Percentiles rank a stretch among this genome's conserved stretches.
These are phyloP conservation scores for Sandelia bainsii DNA, from an alignment of 2,797 vertebrate genomes.

Conservation along the genomic window DNA sequence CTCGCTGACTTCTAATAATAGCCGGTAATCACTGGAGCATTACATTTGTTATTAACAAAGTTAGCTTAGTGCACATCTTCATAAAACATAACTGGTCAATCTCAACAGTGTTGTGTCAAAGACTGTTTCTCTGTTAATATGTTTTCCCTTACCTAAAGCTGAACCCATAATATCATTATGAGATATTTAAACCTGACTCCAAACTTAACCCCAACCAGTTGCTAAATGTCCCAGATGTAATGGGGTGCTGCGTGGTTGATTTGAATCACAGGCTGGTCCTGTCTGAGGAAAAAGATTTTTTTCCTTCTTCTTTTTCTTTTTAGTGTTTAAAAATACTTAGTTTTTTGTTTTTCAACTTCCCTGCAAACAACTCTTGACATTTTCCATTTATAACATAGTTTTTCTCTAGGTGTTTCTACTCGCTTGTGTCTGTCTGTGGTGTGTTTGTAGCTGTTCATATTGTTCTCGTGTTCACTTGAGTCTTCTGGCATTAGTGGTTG, in stretches of 20 bases:
- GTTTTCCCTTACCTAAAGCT: neutral
- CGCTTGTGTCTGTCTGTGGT: constrained; percentile 37
- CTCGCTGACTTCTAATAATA: too few relatives aligned
- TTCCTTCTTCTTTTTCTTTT: constrained; percentile 9
- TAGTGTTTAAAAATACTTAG: constrained; percentile 18
- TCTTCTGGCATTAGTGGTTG: constrained; percentile 70
- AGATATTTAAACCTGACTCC: neutral
- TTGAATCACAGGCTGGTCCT: constrained; percentile 75
- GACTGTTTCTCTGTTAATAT: neutral
- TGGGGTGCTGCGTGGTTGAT: neutral
- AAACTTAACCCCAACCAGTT: neutral
- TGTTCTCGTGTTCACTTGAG: constrained; percentile 58
- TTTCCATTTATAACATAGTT: constrained; percentile 11
- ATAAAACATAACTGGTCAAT: too few relatives aligned
- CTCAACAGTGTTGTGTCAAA: neutral
- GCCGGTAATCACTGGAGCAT: too few relatives aligned
- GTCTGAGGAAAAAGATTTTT: constrained; percentile 34
- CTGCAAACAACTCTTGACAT: constrained; percentile 26
- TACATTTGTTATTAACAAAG: too few relatives aligned
- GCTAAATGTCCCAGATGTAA: constrained; percentile 24
- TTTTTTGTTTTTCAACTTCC: constrained; percentile 31
- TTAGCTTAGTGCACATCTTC: too few relatives aligned
- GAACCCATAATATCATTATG: neutral
- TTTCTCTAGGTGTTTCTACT: constrained; percentile 31
- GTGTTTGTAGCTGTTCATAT: constrained; percentile 46